These are phyloP conservation scores for Melinaea menophilus DNA, from an alignment of 2,888 invertebrate genomes.

Conservation along the genomic window DNA sequence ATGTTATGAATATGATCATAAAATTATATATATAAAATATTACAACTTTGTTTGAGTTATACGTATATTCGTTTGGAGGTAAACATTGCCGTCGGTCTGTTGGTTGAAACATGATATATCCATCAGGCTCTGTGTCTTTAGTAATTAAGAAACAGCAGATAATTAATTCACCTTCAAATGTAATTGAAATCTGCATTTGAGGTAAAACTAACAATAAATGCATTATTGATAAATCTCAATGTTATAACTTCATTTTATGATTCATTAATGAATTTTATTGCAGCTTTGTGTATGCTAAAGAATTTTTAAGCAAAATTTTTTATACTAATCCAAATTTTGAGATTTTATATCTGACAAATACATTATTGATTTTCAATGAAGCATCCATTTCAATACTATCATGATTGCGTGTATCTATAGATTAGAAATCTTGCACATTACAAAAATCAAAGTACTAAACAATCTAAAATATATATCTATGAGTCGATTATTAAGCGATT, in stretches of 20 bases:
- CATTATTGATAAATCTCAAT: background rate
- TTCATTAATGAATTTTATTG: no score
- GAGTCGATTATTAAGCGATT: constrained; percentile 22
- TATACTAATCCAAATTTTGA: no score
- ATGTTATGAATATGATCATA: constrained; percentile 39
- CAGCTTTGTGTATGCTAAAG: no score
- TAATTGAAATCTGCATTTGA: constrained; percentile 4
- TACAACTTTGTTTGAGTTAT: constrained; percentile 44
- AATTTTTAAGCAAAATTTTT: no score
- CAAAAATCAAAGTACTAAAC: constrained; percentile 32
- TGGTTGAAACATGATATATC: constrained; percentile 19
- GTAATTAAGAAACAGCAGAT: constrained; percentile 21
- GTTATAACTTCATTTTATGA: background rate
- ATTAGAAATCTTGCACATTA: no score
- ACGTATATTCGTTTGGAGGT: constrained; percentile 29
- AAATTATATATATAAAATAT: constrained; percentile 55
- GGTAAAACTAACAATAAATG: background rate
- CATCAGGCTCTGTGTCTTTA: constrained; percentile 20
- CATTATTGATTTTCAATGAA: no score
- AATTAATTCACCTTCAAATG: constrained; percentile 25
- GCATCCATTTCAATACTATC: no score
- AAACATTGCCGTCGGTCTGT: constrained; percentile 29
- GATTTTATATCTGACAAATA: no score
- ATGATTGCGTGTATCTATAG: no score
- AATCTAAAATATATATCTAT: constrained; percentile 31